Conservation (phyloP, 2,797 vertebrate genomes). For the Enteromius unitaeniatus region DNA sequence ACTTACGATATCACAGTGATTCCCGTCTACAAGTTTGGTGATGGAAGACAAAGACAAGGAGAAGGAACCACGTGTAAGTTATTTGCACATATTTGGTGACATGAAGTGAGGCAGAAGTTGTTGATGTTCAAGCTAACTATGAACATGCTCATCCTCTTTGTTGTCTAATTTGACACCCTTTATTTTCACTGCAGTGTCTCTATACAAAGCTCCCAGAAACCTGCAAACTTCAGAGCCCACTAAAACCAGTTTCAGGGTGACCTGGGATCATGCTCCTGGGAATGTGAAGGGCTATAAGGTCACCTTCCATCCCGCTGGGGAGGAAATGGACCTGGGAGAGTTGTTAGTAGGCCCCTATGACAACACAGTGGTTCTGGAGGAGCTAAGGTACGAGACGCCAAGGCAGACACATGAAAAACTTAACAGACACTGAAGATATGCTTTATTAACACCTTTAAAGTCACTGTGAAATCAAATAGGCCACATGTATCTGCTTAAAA, state of each 20-base stretch:
- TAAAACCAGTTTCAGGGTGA: constrained; percentile 95
- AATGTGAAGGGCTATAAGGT: constrained; percentile 95
- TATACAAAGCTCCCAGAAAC: constrained; percentile 93
- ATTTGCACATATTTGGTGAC: constrained; percentile 12
- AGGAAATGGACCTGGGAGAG: constrained; percentile 85
- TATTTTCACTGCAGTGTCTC: constrained; percentile 79
- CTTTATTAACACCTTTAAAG: neutral
- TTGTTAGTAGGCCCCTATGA: constrained; percentile 92
- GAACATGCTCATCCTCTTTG: neutral
- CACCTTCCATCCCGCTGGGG: constrained; percentile 87
- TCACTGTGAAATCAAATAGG: neutral
- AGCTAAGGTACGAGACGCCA: constrained; percentile 85
- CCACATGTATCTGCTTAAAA: neutral
- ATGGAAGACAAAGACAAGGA: constrained; percentile 91
- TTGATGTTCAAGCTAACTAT: neutral
- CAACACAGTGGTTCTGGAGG: constrained; percentile 96
- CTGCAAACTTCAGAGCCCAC: constrained; percentile 94
- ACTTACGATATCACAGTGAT: constrained; percentile 90
- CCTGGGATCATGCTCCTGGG: constrained; percentile 94
- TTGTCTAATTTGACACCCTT: neutral
- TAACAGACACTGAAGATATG: neutral
- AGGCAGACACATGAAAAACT: constrained; percentile 17
- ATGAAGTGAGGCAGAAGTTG: neutral
- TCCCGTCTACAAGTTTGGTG: constrained; percentile 90
- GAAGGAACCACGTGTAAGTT: constrained; percentile 92